Evolutionary conservation across 2,797 vertebrate species (phyloP).

Genomic region (Gymnothorax reevesii): DNA sequence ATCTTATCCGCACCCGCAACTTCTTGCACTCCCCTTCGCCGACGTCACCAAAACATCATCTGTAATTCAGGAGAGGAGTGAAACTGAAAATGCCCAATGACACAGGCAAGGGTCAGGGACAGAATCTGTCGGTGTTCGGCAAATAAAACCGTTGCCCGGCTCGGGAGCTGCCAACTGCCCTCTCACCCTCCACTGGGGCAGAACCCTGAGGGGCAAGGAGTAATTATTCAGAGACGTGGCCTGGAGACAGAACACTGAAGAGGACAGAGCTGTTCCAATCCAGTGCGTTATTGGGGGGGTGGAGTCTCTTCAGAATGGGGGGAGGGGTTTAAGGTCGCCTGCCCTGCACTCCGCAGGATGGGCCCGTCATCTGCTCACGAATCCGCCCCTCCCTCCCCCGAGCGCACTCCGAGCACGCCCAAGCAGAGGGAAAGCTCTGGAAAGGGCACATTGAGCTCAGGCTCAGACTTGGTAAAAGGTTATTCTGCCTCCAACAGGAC

Average conservation of each 20-base stretch:
- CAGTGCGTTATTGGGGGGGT: background rate
- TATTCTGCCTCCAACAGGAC: conserved; percentile 68
- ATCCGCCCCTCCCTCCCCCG: background rate
- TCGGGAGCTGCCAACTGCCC: background rate
- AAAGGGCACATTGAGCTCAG: background rate
- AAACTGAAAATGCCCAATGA: background rate
- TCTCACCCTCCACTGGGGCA: background rate
- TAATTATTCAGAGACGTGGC: background rate
- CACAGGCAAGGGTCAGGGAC: no score
- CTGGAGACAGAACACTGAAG: background rate
- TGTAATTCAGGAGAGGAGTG: no score
- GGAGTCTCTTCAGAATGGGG: background rate
- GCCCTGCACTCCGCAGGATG: background rate
- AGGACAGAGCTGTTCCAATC: background rate
- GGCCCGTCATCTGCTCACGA: background rate
- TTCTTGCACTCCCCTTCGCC: no score
- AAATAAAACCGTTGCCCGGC: background rate
- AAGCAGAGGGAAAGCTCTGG: background rate
- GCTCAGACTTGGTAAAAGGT: conserved; percentile 68
- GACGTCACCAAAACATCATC: no score
- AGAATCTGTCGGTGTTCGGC: background rate
- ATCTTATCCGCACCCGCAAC: no score
- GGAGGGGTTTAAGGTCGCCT: background rate
- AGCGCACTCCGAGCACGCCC: background rate
- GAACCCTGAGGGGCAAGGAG: background rate